These are phyloP conservation scores for Rhogogaster chlorosoma DNA, from an alignment of 2,888 invertebrate species.

Conservation along the genomic window DNA sequence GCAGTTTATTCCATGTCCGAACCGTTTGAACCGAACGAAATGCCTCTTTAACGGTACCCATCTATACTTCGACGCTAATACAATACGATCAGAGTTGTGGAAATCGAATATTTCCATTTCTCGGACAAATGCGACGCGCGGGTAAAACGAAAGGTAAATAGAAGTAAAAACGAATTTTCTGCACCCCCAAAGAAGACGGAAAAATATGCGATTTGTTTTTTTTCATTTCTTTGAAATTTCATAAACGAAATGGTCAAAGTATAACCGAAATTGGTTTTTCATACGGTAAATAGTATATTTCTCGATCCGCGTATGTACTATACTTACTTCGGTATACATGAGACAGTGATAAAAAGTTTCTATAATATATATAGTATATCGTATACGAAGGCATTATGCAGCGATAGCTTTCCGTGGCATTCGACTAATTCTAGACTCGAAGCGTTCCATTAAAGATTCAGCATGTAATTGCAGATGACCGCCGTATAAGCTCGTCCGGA, in stretches of 20 bases:
- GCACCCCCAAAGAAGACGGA: not conserved
- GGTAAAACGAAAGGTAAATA: not conserved
- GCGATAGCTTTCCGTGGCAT: slow-evolving; percentile 75
- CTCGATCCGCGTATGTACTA: not conserved
- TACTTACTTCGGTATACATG: not conserved
- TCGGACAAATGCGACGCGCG: not conserved
- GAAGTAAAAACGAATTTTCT: not conserved
- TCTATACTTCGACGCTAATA: not conserved
- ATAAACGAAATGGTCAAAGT: not conserved
- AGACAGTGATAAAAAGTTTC: not conserved
- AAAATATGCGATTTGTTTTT: not conserved
- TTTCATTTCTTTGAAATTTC: not conserved
- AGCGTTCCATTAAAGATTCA: slow-evolving; percentile 78
- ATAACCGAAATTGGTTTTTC: not conserved
- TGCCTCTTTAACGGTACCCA: not conserved
- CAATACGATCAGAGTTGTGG: not conserved
- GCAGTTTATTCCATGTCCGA: not conserved
- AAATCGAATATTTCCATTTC: slow-evolving; percentile 5
- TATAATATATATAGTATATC: slow-evolving; percentile 1
- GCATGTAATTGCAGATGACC: slow-evolving; percentile 77
- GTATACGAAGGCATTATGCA: slow-evolving; percentile 65
- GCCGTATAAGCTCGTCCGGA: slow-evolving; percentile 45
- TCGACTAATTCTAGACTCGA: slow-evolving; percentile 77
- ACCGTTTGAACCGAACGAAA: not conserved
- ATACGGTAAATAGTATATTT: not conserved